Evolutionary conservation across 2,797 vertebrate species (phyloP).

Genomic region (Epinephelus malabaricus): DNA sequence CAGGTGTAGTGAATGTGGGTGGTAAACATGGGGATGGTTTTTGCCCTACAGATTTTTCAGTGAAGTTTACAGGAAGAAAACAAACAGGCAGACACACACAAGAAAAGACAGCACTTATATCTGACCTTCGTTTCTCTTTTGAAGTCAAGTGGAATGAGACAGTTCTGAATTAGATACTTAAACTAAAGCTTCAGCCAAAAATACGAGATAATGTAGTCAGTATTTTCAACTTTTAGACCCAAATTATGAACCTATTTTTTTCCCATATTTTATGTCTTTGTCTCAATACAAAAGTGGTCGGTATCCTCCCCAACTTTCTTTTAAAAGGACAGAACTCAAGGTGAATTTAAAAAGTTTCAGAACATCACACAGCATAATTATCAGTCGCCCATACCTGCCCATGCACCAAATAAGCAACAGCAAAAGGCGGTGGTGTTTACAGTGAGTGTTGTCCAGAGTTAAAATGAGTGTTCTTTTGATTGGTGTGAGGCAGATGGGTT

Average conservation of each 20-base stretch:
- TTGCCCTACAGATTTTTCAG: background rate
- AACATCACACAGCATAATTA: background rate
- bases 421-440: background rate
- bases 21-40: background rate
- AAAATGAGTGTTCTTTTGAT: background rate
- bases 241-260: background rate
- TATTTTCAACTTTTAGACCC: background rate
- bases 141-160: background rate
- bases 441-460: background rate
- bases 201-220: background rate
- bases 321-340: background rate
- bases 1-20: background rate
- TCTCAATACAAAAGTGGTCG: background rate
- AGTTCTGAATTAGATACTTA: background rate
- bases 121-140: background rate
- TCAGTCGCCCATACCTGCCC: background rate
- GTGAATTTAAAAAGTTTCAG: slow-evolving; percentile 1
- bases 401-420: slow-evolving; percentile 9
- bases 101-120: background rate
- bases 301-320: background rate
- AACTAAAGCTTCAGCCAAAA: background rate
- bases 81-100: background rate
- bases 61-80: background rate
- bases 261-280: background rate
- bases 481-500: background rate